phyloP scores from a whole-genome alignment of 2,888 invertebrate genomes.

The Agriopis leucophaearia region DNA sequence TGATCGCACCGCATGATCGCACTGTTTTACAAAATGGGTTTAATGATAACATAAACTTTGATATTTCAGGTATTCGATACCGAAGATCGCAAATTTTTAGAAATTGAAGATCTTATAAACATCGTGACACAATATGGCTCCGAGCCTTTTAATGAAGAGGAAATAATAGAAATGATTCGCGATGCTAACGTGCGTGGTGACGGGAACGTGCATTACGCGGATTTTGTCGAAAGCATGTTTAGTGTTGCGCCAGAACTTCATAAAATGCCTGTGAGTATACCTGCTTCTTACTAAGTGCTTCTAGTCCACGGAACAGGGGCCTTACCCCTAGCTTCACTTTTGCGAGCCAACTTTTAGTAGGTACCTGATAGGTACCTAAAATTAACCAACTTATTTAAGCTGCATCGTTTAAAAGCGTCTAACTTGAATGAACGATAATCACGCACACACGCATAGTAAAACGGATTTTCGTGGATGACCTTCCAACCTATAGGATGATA shows the following conservation, averaged over 20 bases:
- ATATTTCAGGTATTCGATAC: constrained; percentile 14
- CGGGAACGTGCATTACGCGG: constrained; percentile 13
- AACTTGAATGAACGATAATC: too few species aligned
- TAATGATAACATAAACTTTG: not conserved
- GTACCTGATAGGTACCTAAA: too few species aligned
- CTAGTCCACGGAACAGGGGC: too few species aligned
- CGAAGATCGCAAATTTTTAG: constrained; percentile 8
- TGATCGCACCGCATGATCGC: too few species aligned
- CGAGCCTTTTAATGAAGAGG: not conserved
- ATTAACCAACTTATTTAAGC: too few species aligned
- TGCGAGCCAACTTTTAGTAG: too few species aligned
- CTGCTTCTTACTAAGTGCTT: too few species aligned
- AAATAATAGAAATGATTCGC: constrained; percentile 7
- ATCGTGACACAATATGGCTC: constrained; percentile 5
- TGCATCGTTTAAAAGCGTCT: too few species aligned
- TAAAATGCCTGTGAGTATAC: constrained; percentile 2
- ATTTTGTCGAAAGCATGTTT: constrained; percentile 17
- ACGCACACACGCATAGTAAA: too few species aligned
- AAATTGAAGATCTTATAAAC: constrained; percentile 4
- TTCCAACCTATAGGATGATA: too few species aligned
- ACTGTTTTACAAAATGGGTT: not conserved
- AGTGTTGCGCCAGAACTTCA: constrained; percentile 10
- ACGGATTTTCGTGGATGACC: too few species aligned
- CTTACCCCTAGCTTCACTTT: too few species aligned
- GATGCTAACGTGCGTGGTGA: constrained; percentile 15